These are phyloP conservation scores for Cebus imitator DNA, from an alignment of 2,113 vertebrate genomes.

Conservation along the genomic window DNA sequence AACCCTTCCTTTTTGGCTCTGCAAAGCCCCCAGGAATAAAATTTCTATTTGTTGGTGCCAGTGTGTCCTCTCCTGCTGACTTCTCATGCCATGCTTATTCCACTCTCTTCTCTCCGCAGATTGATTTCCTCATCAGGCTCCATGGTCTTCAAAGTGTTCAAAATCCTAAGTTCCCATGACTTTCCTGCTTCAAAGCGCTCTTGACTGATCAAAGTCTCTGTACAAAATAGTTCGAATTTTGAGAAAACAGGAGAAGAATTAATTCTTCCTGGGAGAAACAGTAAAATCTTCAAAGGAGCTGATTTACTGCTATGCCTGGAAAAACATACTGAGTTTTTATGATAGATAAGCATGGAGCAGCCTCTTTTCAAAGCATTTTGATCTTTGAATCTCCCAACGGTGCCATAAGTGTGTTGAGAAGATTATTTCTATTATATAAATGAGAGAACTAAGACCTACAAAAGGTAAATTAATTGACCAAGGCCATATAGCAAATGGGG, in stretches of 20 bases:
- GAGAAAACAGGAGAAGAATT: not conserved
- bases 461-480: not conserved
- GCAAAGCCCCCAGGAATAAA: not conserved
- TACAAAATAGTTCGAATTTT: not conserved
- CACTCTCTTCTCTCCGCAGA: not conserved
- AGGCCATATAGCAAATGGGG: not conserved
- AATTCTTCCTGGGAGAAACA: not conserved
- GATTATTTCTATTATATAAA: not conserved
- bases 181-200: not conserved
- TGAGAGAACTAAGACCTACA: conserved; percentile 3
- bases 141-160: not conserved
- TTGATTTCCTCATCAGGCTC: not conserved
- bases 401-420: not conserved
- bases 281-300: not conserved
- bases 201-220: not conserved
- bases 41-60: not conserved
- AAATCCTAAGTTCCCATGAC: not conserved
- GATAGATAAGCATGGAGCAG: not conserved
- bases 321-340: not conserved
- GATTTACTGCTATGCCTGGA: not conserved
- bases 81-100: not conserved
- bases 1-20: not conserved
- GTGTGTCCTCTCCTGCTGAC: not conserved
- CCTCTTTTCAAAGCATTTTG: not conserved
- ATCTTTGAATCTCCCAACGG: not conserved